Percentiles rank a stretch among this genome's conserved stretches.
Evolutionary conservation across 2,113 vertebrate species (phyloP).

Genomic region (Pluvianellus socialis): DNA sequence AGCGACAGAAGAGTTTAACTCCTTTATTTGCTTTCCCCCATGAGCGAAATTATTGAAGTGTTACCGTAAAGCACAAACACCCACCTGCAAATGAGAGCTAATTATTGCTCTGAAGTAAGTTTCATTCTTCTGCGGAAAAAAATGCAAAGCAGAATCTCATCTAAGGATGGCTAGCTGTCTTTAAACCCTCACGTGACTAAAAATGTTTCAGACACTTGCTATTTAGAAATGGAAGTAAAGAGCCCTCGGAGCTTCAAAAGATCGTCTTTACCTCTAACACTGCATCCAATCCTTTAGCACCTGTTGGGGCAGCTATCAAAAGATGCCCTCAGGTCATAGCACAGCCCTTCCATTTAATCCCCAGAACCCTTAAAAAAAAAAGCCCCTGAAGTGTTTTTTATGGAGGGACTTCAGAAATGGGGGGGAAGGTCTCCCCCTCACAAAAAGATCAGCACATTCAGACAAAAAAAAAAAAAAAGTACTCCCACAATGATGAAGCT

Average conservation of each 20-base stretch:
- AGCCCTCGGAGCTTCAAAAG: constrained; percentile 27
- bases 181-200: neutral
- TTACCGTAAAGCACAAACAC: neutral
- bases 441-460: neutral
- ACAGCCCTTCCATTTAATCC: constrained; percentile 38
- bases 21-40: neutral
- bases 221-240: constrained; percentile 4
- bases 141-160: constrained; percentile 11
- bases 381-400: neutral
- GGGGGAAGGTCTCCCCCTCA: neutral
- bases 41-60: neutral
- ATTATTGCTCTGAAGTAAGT: neutral
- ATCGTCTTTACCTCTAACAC: neutral
- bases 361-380: neutral
- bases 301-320: constrained; percentile 37
- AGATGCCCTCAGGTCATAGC: constrained; percentile 14
- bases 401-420: neutral
- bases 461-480: neutral
- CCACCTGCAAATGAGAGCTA: neutral
- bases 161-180: neutral
- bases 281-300: neutral
- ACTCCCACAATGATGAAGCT: neutral
- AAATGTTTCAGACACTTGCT: neutral
- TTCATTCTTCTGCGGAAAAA: neutral
- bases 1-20: neutral